phyloP scores from a whole-genome alignment of 2,113 vertebrate species.

The Phoxinus phoxinus region DNA sequence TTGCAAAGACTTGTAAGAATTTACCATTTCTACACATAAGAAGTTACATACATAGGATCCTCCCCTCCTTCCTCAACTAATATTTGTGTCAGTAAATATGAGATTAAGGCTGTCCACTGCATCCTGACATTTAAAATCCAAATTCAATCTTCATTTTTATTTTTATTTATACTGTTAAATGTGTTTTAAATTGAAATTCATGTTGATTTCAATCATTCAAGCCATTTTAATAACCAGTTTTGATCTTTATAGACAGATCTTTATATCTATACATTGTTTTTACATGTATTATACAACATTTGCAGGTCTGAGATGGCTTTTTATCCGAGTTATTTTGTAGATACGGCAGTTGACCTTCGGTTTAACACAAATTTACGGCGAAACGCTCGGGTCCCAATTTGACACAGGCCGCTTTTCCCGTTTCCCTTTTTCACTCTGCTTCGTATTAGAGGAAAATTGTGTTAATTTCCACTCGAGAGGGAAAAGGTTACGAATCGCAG shows the following conservation, averaged over 20 bases:
- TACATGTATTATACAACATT: neutral
- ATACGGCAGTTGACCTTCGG: neutral
- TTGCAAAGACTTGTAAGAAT: too few relatives aligned
- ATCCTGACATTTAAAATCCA: neutral
- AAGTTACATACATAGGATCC: neutral
- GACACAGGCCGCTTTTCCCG: neutral
- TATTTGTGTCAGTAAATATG: neutral
- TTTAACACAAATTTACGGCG: neutral
- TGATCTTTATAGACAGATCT: neutral
- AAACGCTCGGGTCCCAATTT: neutral
- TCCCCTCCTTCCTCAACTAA: neutral
- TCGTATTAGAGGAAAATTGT: slow-evolving; percentile 72
- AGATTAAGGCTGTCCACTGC: neutral
- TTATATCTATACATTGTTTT: neutral
- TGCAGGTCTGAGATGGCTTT: neutral
- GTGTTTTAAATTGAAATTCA: neutral
- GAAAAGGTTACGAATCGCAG: slow-evolving; percentile 80
- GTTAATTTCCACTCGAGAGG: slow-evolving; percentile 76
- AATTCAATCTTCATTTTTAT: neutral
- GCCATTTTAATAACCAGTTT: neutral
- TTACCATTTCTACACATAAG: too few relatives aligned
- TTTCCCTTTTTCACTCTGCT: slow-evolving; percentile 61
- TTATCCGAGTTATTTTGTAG: neutral
- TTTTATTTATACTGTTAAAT: neutral
- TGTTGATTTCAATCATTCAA: neutral